phyloP scores from a whole-genome alignment of 1,140 invertebrate species.

The Lethrus apterus region DNA sequence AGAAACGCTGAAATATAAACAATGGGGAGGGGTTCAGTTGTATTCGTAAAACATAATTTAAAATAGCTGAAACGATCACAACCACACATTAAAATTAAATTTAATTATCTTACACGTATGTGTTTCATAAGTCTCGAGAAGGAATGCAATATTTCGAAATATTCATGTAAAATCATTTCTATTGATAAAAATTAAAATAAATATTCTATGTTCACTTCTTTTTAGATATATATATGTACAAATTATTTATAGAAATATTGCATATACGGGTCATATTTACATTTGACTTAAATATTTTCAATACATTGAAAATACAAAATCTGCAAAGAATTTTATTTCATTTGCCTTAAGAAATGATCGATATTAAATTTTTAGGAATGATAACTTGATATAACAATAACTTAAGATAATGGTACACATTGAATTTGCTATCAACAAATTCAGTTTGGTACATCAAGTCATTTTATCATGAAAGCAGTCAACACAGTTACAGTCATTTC shows the following conservation, averaged over 20 bases:
- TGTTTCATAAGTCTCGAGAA: slow-evolving; percentile 11
- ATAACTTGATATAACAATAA: too few species aligned
- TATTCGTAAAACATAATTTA: slow-evolving; percentile 4
- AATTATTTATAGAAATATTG: slow-evolving; percentile 33
- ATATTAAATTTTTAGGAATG: background rate
- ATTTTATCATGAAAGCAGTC: too few species aligned
- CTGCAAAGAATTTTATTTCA: slow-evolving; percentile 13
- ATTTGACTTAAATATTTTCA: slow-evolving; percentile 35
- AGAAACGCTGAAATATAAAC: slow-evolving; percentile 14
- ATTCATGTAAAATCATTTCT: slow-evolving; percentile 16
- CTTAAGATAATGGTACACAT: too few species aligned
- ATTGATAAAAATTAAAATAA: slow-evolving; percentile 26
- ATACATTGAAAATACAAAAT: slow-evolving; percentile 34
- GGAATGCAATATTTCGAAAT: slow-evolving; percentile 30
- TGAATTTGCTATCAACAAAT: too few species aligned
- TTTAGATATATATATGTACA: slow-evolving; percentile 15
- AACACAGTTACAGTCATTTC: slow-evolving; percentile 5
- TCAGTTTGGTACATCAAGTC: slow-evolving; percentile 7
- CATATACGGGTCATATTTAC: slow-evolving; percentile 29
- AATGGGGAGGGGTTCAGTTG: slow-evolving; percentile 5
- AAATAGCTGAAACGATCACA: slow-evolving; percentile 24
- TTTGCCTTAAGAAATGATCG: too few species aligned
- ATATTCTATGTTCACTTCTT: slow-evolving; percentile 13
- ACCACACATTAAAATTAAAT: slow-evolving; percentile 20
- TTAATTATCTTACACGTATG: too few species aligned